These are phyloP conservation scores for Cervus canadensis DNA, from an alignment of 2,113 vertebrate genomes.

Conservation along the genomic window DNA sequence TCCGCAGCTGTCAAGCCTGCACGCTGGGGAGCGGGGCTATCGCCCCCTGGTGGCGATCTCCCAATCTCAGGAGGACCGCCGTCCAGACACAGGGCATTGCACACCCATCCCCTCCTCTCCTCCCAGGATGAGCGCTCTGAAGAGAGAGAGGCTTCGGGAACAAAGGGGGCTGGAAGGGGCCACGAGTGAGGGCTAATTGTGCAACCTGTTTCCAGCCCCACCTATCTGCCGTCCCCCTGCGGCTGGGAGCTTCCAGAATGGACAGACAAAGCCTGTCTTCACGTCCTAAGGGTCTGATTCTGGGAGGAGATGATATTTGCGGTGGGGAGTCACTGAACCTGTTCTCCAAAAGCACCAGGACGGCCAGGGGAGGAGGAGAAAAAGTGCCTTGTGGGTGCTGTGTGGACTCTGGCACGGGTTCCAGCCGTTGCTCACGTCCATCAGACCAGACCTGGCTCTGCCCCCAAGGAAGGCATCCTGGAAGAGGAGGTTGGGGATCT, in stretches of 20 bases:
- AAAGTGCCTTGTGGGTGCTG: no score
- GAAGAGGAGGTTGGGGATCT: background rate
- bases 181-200: background rate
- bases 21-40: fast-evolving
- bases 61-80: background rate
- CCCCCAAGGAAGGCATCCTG: background rate
- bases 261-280: background rate
- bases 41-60: background rate
- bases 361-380: background rate
- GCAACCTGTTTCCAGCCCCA: no score
- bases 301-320: background rate
- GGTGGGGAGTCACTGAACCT: background rate
- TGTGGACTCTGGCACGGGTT: background rate
- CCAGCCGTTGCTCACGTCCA: background rate
- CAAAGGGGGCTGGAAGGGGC: background rate
- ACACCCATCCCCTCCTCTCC: background rate
- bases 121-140: background rate
- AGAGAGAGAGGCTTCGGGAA: background rate
- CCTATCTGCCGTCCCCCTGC: background rate
- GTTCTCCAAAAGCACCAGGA: background rate
- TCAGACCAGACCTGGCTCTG: background rate
- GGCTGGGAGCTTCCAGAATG: background rate
- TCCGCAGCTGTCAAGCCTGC: background rate
- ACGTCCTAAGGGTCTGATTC: no score
- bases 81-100: background rate